Evolutionary conservation across 2,888 invertebrate genomes (phyloP), one percentile per base, ranked within the genome.

Genomic region (Ophioninae sp.): DNA sequence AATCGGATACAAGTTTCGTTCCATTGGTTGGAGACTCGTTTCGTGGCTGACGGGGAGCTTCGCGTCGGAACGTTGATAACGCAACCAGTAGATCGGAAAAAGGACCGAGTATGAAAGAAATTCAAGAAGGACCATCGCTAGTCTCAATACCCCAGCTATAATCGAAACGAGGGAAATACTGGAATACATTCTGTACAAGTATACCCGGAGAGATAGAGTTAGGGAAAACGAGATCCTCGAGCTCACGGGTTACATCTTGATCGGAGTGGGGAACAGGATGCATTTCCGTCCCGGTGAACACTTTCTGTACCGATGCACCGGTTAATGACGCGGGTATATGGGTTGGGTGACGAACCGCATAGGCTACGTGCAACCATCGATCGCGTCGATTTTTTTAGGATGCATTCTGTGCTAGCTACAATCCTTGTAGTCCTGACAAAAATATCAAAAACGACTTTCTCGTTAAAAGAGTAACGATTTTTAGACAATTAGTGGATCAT

Each of bases 211-310:
- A 70, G 75, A 64, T 70, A 20, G 78, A 13, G 79, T 72, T 57
- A 67, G 72, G 70, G 75, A 73, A 75, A 74, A 81, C 61, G 75
- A 65, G 78, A 78, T 73, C 59, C 61, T 39, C 78, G 78, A 70
- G 56, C 59, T 68, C 44, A 64, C 61, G 39, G 44, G 74, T 62
- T 75, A 30, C 20, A 23, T 64, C 13, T 20, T 5, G 0, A 7
- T 21, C 23, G 8, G 21, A 75, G 86, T 86, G 88, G 89, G 89
- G 87, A 88, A 88, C 30, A 91, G 88, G 91, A 91, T 91, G 92
- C 90, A 89, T 90, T 92, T 92, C 92, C 92, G 91, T 87, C 88
- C 89, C 86, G 87, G 80, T 82, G 85, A 88, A 88, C 87, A 87
- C 89, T 89, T 90, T 89, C 88, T 89, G 89, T 88, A 83, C 84